These are phyloP conservation scores for Myodes glareolus DNA, from an alignment of 2,113 vertebrate species.

Conservation along the genomic window DNA sequence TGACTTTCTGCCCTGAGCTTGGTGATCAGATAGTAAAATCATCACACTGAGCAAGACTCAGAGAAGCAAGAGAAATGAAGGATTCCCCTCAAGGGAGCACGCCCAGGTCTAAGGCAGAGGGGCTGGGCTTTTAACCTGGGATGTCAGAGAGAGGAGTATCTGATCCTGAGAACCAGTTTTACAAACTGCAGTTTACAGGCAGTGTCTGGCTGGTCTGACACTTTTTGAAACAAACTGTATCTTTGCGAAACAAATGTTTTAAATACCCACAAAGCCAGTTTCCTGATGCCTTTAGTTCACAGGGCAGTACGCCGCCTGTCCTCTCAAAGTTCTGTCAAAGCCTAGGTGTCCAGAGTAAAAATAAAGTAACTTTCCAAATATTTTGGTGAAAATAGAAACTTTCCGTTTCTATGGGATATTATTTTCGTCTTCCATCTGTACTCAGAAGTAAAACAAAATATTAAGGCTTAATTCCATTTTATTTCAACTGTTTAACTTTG, in stretches of 20 bases:
- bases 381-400: conserved; percentile 76
- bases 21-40: neutral
- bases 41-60: neutral
- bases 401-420: conserved; percentile 78
- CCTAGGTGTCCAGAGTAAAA: conserved; percentile 66
- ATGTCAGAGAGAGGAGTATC: neutral
- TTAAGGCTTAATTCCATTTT: conserved; percentile 85
- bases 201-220: neutral
- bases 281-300: conserved; percentile 35
- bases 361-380: conserved; percentile 79
- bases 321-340: conserved; percentile 31
- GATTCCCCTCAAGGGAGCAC: rapidly evolving
- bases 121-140: neutral
- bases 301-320: neutral
- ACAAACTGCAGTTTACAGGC: neutral
- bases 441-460: conserved; percentile 82
- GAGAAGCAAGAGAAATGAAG: neutral
- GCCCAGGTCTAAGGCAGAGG: rapidly evolving
- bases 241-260: conserved; percentile 50
- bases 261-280: conserved; percentile 62
- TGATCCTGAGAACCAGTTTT: neutral
- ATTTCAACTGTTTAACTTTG: conserved; percentile 82
- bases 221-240: conserved; percentile 65
- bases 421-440: conserved; percentile 79
- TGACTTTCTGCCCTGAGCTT: neutral